Conservation (phyloP, 2,888 invertebrate genomes). For the Cerceris ruficornis region DNA sequence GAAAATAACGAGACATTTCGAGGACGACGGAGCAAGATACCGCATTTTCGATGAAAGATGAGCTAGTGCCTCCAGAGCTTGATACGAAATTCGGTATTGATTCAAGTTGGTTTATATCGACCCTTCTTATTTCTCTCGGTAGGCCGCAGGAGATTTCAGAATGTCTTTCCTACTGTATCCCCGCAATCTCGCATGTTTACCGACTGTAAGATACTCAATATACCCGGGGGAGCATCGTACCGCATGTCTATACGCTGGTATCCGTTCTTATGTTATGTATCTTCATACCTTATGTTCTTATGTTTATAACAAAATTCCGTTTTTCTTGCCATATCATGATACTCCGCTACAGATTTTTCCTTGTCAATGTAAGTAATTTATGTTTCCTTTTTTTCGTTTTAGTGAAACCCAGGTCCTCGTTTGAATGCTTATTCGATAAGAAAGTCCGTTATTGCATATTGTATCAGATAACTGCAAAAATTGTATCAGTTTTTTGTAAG, state of each 20-base stretch:
- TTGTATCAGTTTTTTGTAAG: no score
- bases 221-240: conserved; percentile 13
- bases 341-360: no score
- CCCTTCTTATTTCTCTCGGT: not conserved
- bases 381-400: no score
- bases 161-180: conserved; percentile 1
- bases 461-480: no score
- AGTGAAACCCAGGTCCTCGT: no score
- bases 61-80: not conserved
- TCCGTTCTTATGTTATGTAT: not conserved
- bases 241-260: not conserved
- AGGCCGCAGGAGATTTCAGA: not conserved
- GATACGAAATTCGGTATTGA: conserved; percentile 5
- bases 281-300: no score
- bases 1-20: not conserved
- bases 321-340: no score
- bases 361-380: no score
- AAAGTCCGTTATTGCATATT: no score
- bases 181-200: not conserved
- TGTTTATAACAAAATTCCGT: no score
- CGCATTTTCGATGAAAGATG: not conserved
- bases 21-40: not conserved
- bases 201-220: not conserved
- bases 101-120: conserved; percentile 2
- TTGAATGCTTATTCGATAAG: no score